Conservation (phyloP, 2,113 vertebrate species). For the Terrapene triunguis region DNA sequence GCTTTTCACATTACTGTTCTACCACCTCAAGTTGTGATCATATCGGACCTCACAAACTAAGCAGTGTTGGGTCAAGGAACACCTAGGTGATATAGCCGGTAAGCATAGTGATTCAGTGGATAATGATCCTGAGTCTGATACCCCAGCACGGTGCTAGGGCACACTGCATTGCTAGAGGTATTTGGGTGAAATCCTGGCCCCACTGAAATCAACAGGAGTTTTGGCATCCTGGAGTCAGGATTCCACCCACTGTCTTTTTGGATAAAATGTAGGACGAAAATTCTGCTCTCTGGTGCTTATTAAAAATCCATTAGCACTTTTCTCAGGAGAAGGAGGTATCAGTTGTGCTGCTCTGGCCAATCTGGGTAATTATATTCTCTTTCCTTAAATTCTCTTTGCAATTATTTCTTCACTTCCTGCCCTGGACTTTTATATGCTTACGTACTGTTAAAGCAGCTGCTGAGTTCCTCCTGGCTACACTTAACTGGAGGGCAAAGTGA, state of each 20-base stretch:
- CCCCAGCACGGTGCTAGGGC: background rate
- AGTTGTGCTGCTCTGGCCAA: conserved; percentile 5
- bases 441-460: conserved; percentile 20
- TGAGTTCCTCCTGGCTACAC: conserved; percentile 25
- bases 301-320: conserved; percentile 59
- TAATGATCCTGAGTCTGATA: background rate
- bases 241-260: background rate
- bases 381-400: background rate
- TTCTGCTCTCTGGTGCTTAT: conserved; percentile 52
- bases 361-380: conserved; percentile 44
- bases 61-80: background rate
- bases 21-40: background rate
- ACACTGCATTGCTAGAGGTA: background rate
- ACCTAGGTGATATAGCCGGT: background rate
- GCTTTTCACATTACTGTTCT: background rate
- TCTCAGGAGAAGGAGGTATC: conserved; percentile 1
- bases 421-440: conserved; percentile 2
- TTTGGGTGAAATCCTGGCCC: background rate
- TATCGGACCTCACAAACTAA: background rate
- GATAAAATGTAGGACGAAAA: conserved; percentile 27
- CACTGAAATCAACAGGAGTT: background rate
- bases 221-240: background rate
- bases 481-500: conserved; percentile 49
- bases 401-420: background rate
- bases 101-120: background rate